phyloP scores from a whole-genome alignment of 2,113 vertebrate species.

The Podarcis cretensis region DNA sequence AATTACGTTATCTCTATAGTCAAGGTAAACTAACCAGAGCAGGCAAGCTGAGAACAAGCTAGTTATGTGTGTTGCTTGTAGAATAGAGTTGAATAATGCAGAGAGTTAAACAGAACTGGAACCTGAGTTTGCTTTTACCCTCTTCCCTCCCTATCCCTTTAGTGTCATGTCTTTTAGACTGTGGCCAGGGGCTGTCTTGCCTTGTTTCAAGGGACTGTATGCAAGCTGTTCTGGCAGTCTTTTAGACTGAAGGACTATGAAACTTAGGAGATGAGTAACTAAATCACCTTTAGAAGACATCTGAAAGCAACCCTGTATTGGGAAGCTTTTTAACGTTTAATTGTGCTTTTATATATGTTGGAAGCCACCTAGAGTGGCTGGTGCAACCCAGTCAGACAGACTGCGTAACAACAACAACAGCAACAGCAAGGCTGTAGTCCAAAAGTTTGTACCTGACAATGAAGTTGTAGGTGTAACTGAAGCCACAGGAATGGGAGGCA shows the following conservation, averaged over 20 bases:
- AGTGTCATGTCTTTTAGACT: too few species aligned
- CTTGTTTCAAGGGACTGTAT: too few species aligned
- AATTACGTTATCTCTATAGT: not conserved
- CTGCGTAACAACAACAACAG: too few species aligned
- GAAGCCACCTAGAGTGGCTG: not conserved
- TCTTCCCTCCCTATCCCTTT: too few species aligned
- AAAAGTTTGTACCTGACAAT: slow-evolving; percentile 82
- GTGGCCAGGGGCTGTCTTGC: too few species aligned
- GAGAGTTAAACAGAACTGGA: not conserved
- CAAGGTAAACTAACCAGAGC: not conserved
- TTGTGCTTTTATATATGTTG: not conserved
- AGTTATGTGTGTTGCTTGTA: not conserved
- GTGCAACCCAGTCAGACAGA: too few species aligned
- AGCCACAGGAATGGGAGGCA: slow-evolving; percentile 96
- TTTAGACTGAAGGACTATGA: not conserved
- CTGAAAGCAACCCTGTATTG: too few species aligned
- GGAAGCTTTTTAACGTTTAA: too few species aligned
- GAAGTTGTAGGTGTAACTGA: slow-evolving; percentile 97
- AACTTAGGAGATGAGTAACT: not conserved
- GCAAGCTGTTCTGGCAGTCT: too few species aligned
- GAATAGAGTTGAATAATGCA: not conserved
- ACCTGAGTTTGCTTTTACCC: too few species aligned
- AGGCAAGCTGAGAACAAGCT: not conserved
- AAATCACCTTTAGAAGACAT: too few species aligned
- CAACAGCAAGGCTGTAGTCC: too few species aligned